These are phyloP conservation scores for Eledona agricola DNA, from an alignment of 2,888 invertebrate genomes.

Conservation along the genomic window DNA sequence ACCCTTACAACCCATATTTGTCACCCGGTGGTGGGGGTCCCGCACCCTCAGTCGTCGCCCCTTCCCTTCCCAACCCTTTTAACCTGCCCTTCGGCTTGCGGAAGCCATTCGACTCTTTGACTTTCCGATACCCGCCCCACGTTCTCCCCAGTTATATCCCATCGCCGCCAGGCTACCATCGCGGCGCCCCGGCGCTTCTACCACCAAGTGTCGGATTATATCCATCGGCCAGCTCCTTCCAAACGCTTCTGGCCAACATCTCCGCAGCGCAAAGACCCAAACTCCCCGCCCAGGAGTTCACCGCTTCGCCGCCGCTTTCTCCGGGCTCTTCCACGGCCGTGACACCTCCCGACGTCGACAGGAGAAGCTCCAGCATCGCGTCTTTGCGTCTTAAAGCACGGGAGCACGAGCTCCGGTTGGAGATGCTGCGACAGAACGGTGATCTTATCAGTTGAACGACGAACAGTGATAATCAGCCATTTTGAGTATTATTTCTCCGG, in stretches of 20 bases:
- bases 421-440: slow-evolving; percentile 80
- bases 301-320: slow-evolving; percentile 65
- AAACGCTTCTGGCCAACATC: slow-evolving; percentile 84
- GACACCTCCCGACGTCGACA: slow-evolving; percentile 75
- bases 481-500: slow-evolving; percentile 25
- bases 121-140: slow-evolving; percentile 76
- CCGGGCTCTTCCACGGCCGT: slow-evolving; percentile 60
- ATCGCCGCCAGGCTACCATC: slow-evolving; percentile 63
- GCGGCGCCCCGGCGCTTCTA: slow-evolving; percentile 72
- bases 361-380: slow-evolving; percentile 87
- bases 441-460: slow-evolving; percentile 80
- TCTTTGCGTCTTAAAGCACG: slow-evolving; percentile 86
- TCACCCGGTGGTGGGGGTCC: slow-evolving; percentile 68
- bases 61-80: slow-evolving; percentile 84
- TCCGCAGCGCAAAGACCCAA: slow-evolving; percentile 71
- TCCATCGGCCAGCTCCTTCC: slow-evolving; percentile 76
- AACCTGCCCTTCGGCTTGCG: slow-evolving; percentile 80
- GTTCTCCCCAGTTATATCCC: slow-evolving; percentile 69
- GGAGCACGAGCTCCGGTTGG: slow-evolving; percentile 87
- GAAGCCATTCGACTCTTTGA: slow-evolving; percentile 78
- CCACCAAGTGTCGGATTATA: slow-evolving; percentile 70
- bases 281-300: slow-evolving; percentile 64
- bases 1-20: slow-evolving; percentile 88
- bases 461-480: slow-evolving; percentile 23
- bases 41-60: slow-evolving; percentile 73